Conservation (phyloP, 2,797 vertebrate genomes). For the Florisuga fusca region DNA sequence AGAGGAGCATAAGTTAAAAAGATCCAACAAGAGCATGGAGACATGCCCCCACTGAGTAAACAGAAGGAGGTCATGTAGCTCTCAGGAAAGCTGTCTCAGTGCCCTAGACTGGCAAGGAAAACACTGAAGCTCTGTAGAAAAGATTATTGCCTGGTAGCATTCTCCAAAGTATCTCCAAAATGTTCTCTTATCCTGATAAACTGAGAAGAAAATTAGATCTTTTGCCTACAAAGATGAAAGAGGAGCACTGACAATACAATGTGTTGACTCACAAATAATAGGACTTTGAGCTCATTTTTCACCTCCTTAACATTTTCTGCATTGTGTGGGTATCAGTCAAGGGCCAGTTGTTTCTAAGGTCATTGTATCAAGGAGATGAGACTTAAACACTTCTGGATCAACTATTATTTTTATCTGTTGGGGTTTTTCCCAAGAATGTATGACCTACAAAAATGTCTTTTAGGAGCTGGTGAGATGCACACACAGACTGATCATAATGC, state of each 20-base stretch:
- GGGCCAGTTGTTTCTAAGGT: slow-evolving; percentile 13
- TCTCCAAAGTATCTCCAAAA: background rate
- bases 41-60: background rate
- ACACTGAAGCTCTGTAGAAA: background rate
- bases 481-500: background rate
- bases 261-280: slow-evolving; percentile 19
- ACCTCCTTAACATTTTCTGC: slow-evolving; percentile 45
- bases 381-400: slow-evolving; percentile 3
- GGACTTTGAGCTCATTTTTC: slow-evolving; percentile 42
- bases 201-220: background rate
- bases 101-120: background rate
- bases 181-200: background rate
- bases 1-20: slow-evolving; percentile 29
- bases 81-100: background rate
- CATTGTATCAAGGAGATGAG: background rate
- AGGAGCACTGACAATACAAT: background rate
- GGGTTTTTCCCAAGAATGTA: background rate
- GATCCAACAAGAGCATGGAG: background rate
- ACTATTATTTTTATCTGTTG: background rate
- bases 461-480: background rate
- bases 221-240: background rate
- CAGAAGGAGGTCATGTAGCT: slow-evolving; percentile 8
- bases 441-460: background rate
- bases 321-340: background rate
- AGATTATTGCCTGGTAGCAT: background rate